Base-by-base conservation (phyloP, 2,888 invertebrate genomes). In the Patella depressa region DNA sequence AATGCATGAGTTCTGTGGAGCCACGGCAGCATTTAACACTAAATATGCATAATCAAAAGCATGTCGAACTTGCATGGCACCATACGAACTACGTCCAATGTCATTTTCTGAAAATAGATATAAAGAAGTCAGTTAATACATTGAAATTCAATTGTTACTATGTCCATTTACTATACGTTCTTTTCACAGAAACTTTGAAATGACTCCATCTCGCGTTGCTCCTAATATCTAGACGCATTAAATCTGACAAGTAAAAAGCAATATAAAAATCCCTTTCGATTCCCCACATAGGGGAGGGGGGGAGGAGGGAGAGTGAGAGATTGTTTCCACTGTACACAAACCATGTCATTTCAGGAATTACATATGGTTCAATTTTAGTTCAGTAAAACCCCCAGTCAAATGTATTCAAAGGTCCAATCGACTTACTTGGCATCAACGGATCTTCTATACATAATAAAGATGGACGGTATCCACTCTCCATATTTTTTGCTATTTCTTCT, bases 41-140 rank as follows among this genome's bases (percentile, higher is more conserved):
- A 95, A 94, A 93, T 96, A 98, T 80, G 99, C 99, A 93, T 97
- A 97, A 93, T 98, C 98, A 93, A 99, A 99, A 80, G 98, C 97
- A 93, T 96, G 95, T 91, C 96, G 96, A 24, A 96, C 96, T 90
- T 96, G 95, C 87, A 98, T 93, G 82, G 96, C 96, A 79, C 97
- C 97, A 92, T 98, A 98, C 89, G 98, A 98, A 91, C 98, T 98
- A 86, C 98, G 95, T 12, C 99, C 99, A 91, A 99, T 98, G 92
- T 99, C 99, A 92, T 99, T 99, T 84, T 96, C 97, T 92, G 88
- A 73, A 87, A 86, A 77, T 65, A 78, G 76, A 71, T 74, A 14
- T 69, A 45, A 45, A 45, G 45, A 45, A 45, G 45, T 45, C 9
- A 9, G 45, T 45, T 45, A 45, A 45, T 9, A 45, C 45, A 9